Percentiles rank a stretch among this genome's conserved stretches.
phyloP scores from a whole-genome alignment of 2,113 vertebrate genomes.

The Takifugu flavidus region DNA sequence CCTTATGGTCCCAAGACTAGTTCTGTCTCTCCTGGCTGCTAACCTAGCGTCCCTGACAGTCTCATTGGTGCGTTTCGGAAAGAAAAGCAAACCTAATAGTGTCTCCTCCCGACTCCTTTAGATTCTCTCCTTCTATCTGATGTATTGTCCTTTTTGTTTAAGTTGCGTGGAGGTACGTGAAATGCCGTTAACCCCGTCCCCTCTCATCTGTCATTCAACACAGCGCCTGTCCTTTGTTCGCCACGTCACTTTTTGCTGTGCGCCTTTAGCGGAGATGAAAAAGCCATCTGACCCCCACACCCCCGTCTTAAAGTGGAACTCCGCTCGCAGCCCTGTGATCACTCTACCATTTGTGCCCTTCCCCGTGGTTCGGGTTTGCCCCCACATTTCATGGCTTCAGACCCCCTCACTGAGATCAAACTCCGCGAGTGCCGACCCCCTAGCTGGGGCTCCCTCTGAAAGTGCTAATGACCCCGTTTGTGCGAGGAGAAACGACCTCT shows the following conservation, averaged over 20 bases:
- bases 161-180: conserved; percentile 25
- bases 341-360: conserved; percentile 72
- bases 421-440: conserved; percentile 42
- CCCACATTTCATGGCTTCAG: conserved; percentile 64
- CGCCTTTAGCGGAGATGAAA: conserved; percentile 64
- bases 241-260: conserved; percentile 49
- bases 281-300: conserved; percentile 70
- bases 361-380: conserved; percentile 59
- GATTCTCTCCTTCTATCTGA: conserved; percentile 26
- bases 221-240: conserved; percentile 56
- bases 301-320: conserved; percentile 54
- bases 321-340: conserved; percentile 65
- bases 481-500: conserved; percentile 41
- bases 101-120: conserved; percentile 2
- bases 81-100: too few species aligned
- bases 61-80: too few species aligned
- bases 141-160: conserved; percentile 48
- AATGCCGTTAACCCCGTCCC: conserved; percentile 42
- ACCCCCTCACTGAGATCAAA: conserved; percentile 68
- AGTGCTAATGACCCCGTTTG: conserved; percentile 70
- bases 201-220: conserved; percentile 57
- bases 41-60: too few species aligned
- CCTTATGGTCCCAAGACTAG: too few species aligned
- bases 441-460: conserved; percentile 52
- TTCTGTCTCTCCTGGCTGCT: too few species aligned